Percentiles rank a stretch among this genome's conserved stretches.
phyloP scores from a whole-genome alignment of 1,140 invertebrate genomes.

The Diplogasteroides magnus region DNA sequence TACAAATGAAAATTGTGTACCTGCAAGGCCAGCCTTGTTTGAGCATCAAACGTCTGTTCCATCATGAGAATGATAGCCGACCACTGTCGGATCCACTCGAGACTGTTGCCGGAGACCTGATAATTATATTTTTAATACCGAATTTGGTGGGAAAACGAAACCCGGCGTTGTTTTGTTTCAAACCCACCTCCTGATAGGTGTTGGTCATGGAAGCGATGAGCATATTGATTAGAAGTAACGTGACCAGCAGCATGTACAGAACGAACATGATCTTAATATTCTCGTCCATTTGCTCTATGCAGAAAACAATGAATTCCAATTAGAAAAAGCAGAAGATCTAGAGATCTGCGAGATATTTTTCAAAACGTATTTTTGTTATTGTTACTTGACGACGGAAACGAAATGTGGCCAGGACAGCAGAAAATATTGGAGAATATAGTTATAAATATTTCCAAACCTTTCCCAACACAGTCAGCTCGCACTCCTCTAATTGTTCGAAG shows the following conservation, averaged over 20 bases:
- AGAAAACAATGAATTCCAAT: too few species aligned
- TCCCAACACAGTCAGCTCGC: constrained; percentile 81
- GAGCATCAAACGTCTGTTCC: constrained; percentile 68
- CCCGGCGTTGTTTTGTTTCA: not conserved
- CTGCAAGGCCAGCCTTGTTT: too few species aligned
- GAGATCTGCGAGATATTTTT: not conserved
- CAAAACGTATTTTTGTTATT: too few species aligned
- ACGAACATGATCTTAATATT: constrained; percentile 76
- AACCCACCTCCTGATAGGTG: constrained; percentile 72
- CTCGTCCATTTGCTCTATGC: not conserved
- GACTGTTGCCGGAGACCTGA: constrained; percentile 81
- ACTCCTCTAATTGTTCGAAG: constrained; percentile 76
- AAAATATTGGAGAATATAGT: too few species aligned
- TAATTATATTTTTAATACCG: not conserved
- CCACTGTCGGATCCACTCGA: constrained; percentile 95
- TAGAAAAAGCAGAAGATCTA: too few species aligned
- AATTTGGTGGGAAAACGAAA: not conserved
- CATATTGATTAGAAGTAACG: constrained; percentile 91
- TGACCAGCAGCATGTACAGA: constrained; percentile 91
- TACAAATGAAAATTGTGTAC: too few species aligned
- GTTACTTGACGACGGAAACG: too few species aligned
- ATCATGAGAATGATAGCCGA: constrained; percentile 90
- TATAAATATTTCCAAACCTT: too few species aligned
- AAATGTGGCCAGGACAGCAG: too few species aligned
- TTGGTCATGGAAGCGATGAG: constrained; percentile 99